Evolutionary conservation across 1,140 invertebrate genomes (phyloP), one percentile per base, ranked within the genome.

Genomic region (Euwallacea similis): DNA sequence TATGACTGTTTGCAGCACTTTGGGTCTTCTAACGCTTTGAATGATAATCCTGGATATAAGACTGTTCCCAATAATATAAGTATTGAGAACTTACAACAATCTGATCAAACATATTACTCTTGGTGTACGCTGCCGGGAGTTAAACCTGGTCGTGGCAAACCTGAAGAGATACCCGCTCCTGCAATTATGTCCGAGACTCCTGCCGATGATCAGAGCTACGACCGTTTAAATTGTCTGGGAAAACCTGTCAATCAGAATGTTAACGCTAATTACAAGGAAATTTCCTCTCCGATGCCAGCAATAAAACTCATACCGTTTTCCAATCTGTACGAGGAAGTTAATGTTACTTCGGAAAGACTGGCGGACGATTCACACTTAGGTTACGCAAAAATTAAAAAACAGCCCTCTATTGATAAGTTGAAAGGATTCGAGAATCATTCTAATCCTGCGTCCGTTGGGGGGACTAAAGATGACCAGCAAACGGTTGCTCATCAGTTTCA

Each of bases 1-100:
- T 93, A 94, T 79, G 91, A 93, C 79, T 88, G 88, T 65, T 77
- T 93, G n/a, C 89, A 93, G 76, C 90, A 91, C 78, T 91, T 93
- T 78, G 90, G 90, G 9, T 89, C 91, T 0, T 86, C 86, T 42
- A 87, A 85, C 71, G 92, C 91, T 83, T 81, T 88, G 50, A 87
- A 87, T 62, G 86, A 86, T 4, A 87, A 86, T 58, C 85, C 89
- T n/a, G 85, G 59, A 9, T 67, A 67, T 33, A 61, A 61, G 11
- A 11, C 11, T n/a, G 42, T 61, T 4, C 21, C 15, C n/a, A 42
- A 9, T 41, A 42, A 10, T 41, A 65, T 42, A 54, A 65, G 63
- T 65, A 42, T 54, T 53, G 63, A 65, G 33, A 54, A 54, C 54
- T 4, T 65, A 7, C 42, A 54, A 6, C 21, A 8, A 15, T 16